Percentiles rank a stretch among this genome's conserved stretches.
phyloP scores from a whole-genome alignment of 2,888 invertebrate species.

The Xestia c-nigrum region DNA sequence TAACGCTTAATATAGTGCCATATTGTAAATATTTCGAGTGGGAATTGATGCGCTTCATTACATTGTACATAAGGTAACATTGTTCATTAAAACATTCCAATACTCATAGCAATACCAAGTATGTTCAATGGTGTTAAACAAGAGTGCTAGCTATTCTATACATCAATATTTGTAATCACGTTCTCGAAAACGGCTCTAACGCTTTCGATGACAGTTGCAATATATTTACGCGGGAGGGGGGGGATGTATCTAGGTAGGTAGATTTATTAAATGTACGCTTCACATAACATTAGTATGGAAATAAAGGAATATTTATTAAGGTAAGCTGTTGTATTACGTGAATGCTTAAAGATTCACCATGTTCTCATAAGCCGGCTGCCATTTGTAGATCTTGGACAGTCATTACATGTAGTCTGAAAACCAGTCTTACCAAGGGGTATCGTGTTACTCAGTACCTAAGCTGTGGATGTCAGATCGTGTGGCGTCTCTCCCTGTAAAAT shows the following conservation, averaged over 20 bases:
- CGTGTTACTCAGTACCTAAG: not conserved
- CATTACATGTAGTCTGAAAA: not conserved
- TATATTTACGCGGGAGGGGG: too few relatives aligned
- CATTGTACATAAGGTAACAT: conserved; percentile 66
- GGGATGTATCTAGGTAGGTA: too few relatives aligned
- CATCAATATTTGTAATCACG: too few relatives aligned
- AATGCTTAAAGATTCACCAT: not conserved
- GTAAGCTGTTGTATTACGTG: not conserved
- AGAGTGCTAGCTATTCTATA: conserved; percentile 13
- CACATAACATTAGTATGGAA: not conserved
- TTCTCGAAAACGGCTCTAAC: too few relatives aligned
- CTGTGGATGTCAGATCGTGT: not conserved
- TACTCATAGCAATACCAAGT: conserved; percentile 57
- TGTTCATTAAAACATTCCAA: conserved; percentile 60
- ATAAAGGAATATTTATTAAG: not conserved
- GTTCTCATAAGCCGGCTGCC: not conserved
- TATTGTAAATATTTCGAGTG: conserved; percentile 57
- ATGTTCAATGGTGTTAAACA: conserved; percentile 44
- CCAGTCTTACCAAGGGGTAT: not conserved
- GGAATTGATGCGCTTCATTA: conserved; percentile 81
- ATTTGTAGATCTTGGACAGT: not conserved
- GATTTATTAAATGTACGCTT: too few relatives aligned
- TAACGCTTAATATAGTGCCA: conserved; percentile 48
- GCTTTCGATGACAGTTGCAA: too few relatives aligned
- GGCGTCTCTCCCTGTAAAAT: not conserved